Base-by-base conservation (phyloP, 2,113 vertebrate species). In the Hoplias malabaricus region DNA sequence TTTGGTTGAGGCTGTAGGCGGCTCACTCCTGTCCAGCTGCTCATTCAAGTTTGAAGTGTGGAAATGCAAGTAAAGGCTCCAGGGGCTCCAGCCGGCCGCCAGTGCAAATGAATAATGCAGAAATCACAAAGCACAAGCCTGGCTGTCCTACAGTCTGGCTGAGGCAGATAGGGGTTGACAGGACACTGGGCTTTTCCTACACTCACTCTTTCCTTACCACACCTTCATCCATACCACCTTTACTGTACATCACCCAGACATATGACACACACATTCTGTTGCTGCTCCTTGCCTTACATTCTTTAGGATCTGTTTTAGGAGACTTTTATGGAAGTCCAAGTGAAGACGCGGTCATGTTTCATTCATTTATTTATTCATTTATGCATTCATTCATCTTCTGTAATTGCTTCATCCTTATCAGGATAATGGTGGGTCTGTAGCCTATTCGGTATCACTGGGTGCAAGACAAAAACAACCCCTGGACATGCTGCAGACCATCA, bases 131-230 rank as follows among this genome's bases (percentile, higher is more conserved):
- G 57, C 29, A n/a, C 25, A 1, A 4, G 57, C 25, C 29, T 31
- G 29, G 31, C 59, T 63, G 31, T 33, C 31, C 59, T 31, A 9
- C 59, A 36, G 59, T 36, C 59, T 36, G 59, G 59, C 59, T 63
- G 31, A 36, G 59, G 59, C 59, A 63, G 59, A 63, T 34, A 63
- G 59, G 33, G 59, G 31, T 34, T 63, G 59, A 36, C 59, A 63
- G 59, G 31, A 31, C 19, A 61, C 31, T 36, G 59, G 59, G 59
- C n/a, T 33, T 21, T 10, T 34, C 59, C 59, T 10, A 19, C 31
- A 34, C 31, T 16, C 31, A 19, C 31, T 36, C 36, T 16, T 16
- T 10, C 59, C 21, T 8, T 19, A 31, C 31, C 59, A 34, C 6
- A n/a, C 31, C 16, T 36, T 16, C 59, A 62, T 34, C 10, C 57